phyloP scores from a whole-genome alignment of 2,113 vertebrate species.

The Manacus vitellinus region DNA sequence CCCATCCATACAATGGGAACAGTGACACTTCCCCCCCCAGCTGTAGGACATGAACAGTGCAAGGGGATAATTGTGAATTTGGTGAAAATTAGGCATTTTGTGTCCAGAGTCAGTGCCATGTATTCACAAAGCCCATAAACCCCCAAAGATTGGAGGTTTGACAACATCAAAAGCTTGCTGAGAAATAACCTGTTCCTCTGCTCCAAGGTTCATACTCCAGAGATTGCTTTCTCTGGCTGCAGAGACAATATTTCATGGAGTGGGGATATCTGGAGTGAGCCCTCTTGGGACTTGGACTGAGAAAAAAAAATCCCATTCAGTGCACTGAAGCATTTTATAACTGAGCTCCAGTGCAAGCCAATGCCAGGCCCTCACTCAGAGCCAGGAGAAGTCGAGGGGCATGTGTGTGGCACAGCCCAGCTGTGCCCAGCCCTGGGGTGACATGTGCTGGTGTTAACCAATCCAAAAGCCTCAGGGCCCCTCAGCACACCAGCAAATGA shows the following conservation, averaged over 20 bases:
- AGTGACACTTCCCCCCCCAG: neutral
- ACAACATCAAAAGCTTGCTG: slow-evolving; percentile 6
- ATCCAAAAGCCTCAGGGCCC: neutral
- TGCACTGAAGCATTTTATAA: slow-evolving; percentile 47
- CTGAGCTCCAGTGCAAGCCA: neutral
- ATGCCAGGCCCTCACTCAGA: neutral
- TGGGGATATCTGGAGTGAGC: slow-evolving; percentile 6
- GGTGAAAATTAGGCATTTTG: neutral
- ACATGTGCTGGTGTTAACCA: neutral
- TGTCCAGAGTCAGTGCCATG: neutral
- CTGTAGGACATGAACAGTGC: neutral
- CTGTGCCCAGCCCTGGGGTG: neutral
- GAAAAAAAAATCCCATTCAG: neutral
- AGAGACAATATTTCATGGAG: slow-evolving; percentile 56
- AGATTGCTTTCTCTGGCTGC: slow-evolving; percentile 26
- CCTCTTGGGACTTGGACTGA: slow-evolving; percentile 1
- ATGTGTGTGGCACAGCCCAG: neutral
- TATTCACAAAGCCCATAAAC: neutral
- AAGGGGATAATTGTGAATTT: neutral
- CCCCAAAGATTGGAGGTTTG: neutral
- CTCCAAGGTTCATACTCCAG: neutral
- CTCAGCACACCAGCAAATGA: neutral
- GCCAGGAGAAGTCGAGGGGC: neutral
- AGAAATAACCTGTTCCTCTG: neutral
- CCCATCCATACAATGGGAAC: neutral